phyloP scores from a whole-genome alignment of 2,888 invertebrate genomes.

The Epirrhoe tristata region DNA sequence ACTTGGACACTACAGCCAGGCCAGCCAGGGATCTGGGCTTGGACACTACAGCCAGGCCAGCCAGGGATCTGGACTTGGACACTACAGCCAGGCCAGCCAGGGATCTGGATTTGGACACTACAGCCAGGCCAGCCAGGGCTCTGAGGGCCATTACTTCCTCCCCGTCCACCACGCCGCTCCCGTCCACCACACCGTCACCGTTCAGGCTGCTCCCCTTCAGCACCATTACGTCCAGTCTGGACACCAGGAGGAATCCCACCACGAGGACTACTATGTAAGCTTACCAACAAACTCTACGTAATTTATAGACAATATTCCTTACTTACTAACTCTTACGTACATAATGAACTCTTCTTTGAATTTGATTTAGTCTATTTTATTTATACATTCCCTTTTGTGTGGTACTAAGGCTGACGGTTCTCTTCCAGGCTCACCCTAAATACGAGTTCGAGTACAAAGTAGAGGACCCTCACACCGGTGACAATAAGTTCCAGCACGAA shows the following conservation, averaged over 20 bases:
- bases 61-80: constrained; percentile 32
- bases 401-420: not conserved
- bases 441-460: constrained; percentile 83
- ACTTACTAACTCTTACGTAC: not conserved
- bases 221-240: constrained; percentile 42
- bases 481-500: constrained; percentile 83
- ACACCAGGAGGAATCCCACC: constrained; percentile 48
- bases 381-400: not conserved
- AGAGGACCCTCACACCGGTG: constrained; percentile 83
- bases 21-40: constrained; percentile 14
- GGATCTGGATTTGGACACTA: constrained; percentile 38
- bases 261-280: constrained; percentile 66
- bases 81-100: constrained; percentile 41
- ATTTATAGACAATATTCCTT: not conserved
- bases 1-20: constrained; percentile 40
- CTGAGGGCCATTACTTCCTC: constrained; percentile 46
- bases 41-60: not conserved
- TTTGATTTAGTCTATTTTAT: too few relatives aligned
- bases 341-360: not conserved
- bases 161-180: constrained; percentile 50
- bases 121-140: constrained; percentile 26
- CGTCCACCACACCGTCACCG: constrained; percentile 47
- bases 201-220: constrained; percentile 51
- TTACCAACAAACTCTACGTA: not conserved
- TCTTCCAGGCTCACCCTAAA: constrained; percentile 73